These are phyloP conservation scores for Hippocampus mohnikei DNA, from an alignment of 2,113 vertebrate species.

Conservation along the genomic window DNA sequence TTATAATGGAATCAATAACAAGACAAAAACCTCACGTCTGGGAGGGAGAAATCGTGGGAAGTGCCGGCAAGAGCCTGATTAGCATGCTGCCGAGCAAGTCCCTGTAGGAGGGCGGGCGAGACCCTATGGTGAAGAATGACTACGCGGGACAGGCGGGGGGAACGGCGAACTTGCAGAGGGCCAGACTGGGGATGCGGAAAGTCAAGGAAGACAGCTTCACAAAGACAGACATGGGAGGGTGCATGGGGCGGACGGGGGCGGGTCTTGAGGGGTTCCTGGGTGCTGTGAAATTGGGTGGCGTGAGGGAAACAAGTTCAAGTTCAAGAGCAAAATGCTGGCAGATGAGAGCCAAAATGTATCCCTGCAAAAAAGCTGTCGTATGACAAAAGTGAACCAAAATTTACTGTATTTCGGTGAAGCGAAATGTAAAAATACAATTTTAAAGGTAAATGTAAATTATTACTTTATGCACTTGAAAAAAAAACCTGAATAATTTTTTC, in stretches of 20 bases:
- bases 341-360: conserved; percentile 37
- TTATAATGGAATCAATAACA: conserved; percentile 64
- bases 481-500: too few species aligned
- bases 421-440: background rate
- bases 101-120: conserved; percentile 57
- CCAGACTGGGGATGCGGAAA: conserved; percentile 66
- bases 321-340: conserved; percentile 55
- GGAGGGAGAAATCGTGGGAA: conserved; percentile 70
- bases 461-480: background rate
- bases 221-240: conserved; percentile 49
- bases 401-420: too few species aligned
- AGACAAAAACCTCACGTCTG: conserved; percentile 71
- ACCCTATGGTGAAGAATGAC: conserved; percentile 59
- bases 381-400: background rate
- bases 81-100: conserved; percentile 66
- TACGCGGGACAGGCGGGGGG: conserved; percentile 24
- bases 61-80: conserved; percentile 61
- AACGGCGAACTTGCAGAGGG: conserved; percentile 50
- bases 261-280: conserved; percentile 24
- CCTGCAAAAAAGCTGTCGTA: background rate
- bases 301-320: conserved; percentile 65
- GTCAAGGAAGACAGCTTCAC: conserved; percentile 70
- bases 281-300: conserved; percentile 49
- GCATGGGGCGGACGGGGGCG: conserved; percentile 11
- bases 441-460: background rate